Base-by-base conservation (phyloP, 2,113 vertebrate species). In the Grus americana region DNA sequence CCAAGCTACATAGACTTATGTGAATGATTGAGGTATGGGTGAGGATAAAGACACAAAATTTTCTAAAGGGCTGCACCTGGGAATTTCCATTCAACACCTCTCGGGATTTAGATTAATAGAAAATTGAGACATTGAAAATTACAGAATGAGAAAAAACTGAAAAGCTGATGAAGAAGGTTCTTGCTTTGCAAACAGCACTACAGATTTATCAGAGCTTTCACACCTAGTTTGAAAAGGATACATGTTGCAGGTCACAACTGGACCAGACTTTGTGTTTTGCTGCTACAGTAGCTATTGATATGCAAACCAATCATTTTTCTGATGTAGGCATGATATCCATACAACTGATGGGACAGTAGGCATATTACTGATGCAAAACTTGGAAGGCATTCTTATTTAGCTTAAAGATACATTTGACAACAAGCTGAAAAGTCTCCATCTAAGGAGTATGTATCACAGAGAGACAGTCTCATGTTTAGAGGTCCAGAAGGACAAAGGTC, bases 191-290 rank as follows among this genome's bases (percentile, higher is more conserved):
- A 75, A 61, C 4, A 63, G 34, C 23, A 23, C 24, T 24, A 72
- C 6, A 90, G 16, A 68, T 68, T 32, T 30, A 59, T 76, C 12
- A 65, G 23, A 95, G 12, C 21, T 80, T 73, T 90, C 27, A 40
- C 9, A 34, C 0, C 0, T 36, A 34, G 27, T 68, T 32, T 42
- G 22, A 49, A 46, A 83, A 73, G 5, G 12, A 65, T 58, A 79
- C 13, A 11, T 46, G 22, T 7, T 42, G 18, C 36, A 65, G 21
- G 49, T 29, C 78, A 78, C n/a, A 87, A 17, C 21, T 42, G 5
- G 20, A 68, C 5, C 24, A 73, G 32, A 50, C 18, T 15, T 47
- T 50, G 42, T 65, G 55, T 42, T 89, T 88, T 81, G n/a, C 34
- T 73, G 18, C 23, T 84, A 5, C 1, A 72, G 38, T 30, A 75